Conservation (phyloP, 2,888 invertebrate genomes). For the Margaritifera margaritifera region DNA sequence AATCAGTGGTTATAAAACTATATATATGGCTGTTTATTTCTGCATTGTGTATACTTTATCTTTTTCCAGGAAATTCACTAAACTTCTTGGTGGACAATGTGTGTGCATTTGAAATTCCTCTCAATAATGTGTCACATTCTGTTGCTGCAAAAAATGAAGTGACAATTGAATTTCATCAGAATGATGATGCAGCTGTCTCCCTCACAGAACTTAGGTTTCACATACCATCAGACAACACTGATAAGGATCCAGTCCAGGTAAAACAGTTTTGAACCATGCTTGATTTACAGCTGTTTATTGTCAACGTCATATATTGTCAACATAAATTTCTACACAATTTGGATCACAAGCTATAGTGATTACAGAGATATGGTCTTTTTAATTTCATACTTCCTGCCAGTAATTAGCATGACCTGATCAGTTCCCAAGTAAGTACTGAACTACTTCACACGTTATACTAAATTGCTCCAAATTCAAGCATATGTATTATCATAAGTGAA, state of each 20-base stretch:
- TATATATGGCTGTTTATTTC: no score
- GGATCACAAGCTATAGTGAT: no score
- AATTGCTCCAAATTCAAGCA: no score
- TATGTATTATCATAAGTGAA: no score
- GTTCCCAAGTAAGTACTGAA: no score
- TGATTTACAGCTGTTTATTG: neutral
- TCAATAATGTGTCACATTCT: slow-evolving; percentile 96
- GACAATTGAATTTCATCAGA: slow-evolving; percentile 97
- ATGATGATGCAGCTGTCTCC: slow-evolving; percentile 97
- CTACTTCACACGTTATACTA: no score
- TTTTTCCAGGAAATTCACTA: slow-evolving; percentile 65
- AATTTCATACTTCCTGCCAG: no score
- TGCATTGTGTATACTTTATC: neutral
- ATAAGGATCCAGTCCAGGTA: slow-evolving; percentile 85
- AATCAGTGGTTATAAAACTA: no score
- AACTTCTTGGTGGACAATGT: slow-evolving; percentile 69
- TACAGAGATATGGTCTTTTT: no score
- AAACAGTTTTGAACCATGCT: neutral
- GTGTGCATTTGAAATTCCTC: slow-evolving; percentile 95
- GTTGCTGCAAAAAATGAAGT: slow-evolving; percentile 98
- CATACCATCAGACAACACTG: slow-evolving; percentile 89
- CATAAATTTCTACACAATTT: no score
- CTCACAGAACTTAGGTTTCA: slow-evolving; percentile 98
- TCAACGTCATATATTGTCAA: neutral
- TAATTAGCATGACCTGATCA: no score